Conservation (phyloP, 2,888 invertebrate genomes). For the Helicoverpa assulta region DNA sequence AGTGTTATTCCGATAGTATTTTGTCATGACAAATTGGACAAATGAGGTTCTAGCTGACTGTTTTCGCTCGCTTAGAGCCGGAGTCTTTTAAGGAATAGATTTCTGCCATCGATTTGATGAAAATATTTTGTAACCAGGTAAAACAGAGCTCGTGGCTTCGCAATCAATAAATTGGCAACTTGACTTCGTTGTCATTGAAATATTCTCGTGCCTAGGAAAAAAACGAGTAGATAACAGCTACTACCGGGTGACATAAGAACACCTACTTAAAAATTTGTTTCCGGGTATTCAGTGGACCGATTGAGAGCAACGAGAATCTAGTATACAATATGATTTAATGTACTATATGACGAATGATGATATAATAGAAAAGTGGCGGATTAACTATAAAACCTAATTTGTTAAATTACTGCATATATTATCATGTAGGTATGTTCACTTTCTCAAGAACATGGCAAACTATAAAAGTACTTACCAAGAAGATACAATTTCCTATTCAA, state of each 20-base stretch:
- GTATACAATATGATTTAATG: too few relatives aligned
- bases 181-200: not conserved
- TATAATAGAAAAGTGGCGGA: not conserved
- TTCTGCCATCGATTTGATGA: slow-evolving; percentile 18
- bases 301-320: too few relatives aligned
- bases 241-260: too few relatives aligned
- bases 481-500: slow-evolving; percentile 50
- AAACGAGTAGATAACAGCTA: too few relatives aligned
- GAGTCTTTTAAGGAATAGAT: slow-evolving; percentile 24
- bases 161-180: not conserved
- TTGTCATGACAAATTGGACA: slow-evolving; percentile 45
- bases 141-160: not conserved
- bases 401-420: too few relatives aligned
- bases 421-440: not conserved
- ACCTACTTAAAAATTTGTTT: too few relatives aligned
- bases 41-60: slow-evolving; percentile 29
- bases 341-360: too few relatives aligned
- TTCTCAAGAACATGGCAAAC: slow-evolving; percentile 16
- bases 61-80: slow-evolving; percentile 13
- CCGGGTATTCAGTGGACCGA: too few relatives aligned
- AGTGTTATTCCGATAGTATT: slow-evolving; percentile 56
- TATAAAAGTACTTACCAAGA: slow-evolving; percentile 17
- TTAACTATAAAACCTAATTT: not conserved
- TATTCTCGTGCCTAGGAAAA: too few relatives aligned
- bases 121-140: slow-evolving; percentile 8